A percentile compares a stretch with the other conserved stretches of the same genome.
These are phyloP conservation scores for Sciurus carolinensis DNA, from an alignment of 2,797 vertebrate species.

Conservation along the genomic window DNA sequence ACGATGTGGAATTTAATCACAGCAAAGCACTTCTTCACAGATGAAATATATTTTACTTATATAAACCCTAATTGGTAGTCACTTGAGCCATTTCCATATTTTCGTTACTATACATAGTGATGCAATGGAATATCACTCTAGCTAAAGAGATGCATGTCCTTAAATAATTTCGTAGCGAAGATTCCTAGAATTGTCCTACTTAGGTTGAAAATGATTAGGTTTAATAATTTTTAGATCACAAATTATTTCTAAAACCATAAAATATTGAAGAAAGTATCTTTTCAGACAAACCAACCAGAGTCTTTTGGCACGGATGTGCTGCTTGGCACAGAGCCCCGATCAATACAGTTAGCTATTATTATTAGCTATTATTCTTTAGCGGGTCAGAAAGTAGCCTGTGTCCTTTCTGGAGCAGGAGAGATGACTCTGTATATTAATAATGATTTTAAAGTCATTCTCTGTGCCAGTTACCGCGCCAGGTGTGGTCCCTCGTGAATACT, in stretches of 20 bases:
- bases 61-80: slow-evolving; percentile 8
- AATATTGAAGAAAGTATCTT: slow-evolving; percentile 13
- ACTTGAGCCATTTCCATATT: slow-evolving; percentile 38
- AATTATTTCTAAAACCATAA: slow-evolving; percentile 65
- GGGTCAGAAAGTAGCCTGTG: slow-evolving; percentile 1
- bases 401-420: background rate
- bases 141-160: slow-evolving; percentile 3
- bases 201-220: slow-evolving; percentile 12
- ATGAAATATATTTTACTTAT: background rate
- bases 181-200: slow-evolving; percentile 38
- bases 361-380: slow-evolving; percentile 12
- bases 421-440: slow-evolving; percentile 38
- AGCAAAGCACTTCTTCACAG: background rate
- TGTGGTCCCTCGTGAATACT: background rate
- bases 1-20: background rate
- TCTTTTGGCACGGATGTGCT: background rate
- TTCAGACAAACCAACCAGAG: slow-evolving; percentile 39
- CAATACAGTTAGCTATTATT: slow-evolving; percentile 24
- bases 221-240: slow-evolving; percentile 32
- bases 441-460: slow-evolving; percentile 41
- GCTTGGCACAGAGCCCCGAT: background rate
- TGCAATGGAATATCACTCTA: slow-evolving; percentile 2
- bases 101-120: slow-evolving; percentile 48
- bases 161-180: slow-evolving; percentile 52
- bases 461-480: background rate